Evolutionary conservation across 2,113 vertebrate genomes (phyloP), one percentile per base, ranked within the genome.

Genomic region (Lagopus leucura): DNA sequence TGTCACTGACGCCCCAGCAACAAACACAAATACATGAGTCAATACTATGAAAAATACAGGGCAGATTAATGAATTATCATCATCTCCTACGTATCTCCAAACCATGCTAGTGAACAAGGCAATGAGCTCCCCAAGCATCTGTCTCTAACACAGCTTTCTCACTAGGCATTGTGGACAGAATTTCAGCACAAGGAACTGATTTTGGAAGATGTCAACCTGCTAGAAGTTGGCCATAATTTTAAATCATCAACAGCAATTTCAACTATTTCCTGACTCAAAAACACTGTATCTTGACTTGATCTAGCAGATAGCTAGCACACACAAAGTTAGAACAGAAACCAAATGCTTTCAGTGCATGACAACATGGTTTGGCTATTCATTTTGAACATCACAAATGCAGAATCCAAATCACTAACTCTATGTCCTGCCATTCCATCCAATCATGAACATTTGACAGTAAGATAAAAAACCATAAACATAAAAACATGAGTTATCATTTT

Each of bases 1-100:
- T 84, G 76, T 75, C 93, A 89, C 32, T 3, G 10, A 86, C 77
- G 84, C 83, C 36, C 43, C 92, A 79, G 43, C 70, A 93, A 90
- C 77, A 93, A 93, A 88, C 50, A 92, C 28, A 88, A 90, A 92
- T 48, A 43, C 7, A 73, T 70, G 83, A 96, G 48, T 82, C 90
- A 93, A 48, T 19, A 48, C 32, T 75, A 61, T 75, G 71, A 82
- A 93, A 93, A 75, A 42, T 9, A 36, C n/a, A 52, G 61, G 61
- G 22, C 55, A 84, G 36, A 84, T 87, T 84, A 93, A 83, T 79
- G 65, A 79, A 24, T 70, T 71, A 79, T 92, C 77, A 27, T 63
- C 63, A 79, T 92, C 77, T 94, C 71, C 83, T 79, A 52, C 61
- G 90, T 70, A 52, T 36, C 80, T 84, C 43, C 47, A 61, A 72